Base-by-base conservation (phyloP, 2,113 vertebrate species). In the Ammodytes dubius region DNA sequence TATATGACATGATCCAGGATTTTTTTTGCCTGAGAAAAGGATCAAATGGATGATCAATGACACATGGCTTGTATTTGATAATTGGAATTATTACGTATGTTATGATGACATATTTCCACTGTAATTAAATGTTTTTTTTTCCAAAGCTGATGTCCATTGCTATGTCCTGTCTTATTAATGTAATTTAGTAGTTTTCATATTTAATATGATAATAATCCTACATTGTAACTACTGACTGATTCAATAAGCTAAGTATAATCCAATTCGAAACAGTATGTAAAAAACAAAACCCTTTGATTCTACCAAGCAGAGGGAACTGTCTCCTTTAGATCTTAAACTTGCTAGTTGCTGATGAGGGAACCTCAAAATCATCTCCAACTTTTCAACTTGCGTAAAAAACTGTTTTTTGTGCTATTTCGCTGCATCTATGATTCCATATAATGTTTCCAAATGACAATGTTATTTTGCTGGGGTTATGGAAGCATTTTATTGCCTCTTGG, bases 401-500 rank as follows among this genome's bases (percentile, higher is more conserved):
- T 37, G 4, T 46, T 58, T 5, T 54, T 47, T 43, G 35, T 45
- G 6, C 35, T 54, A 2, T 76, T 88, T 54, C n/a, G 5, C 58
- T 27, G 27, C 13, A 14, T 43, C 5, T 7, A 5, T 0, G 5
- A 15, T 37, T 66, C 14, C 39, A 0, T 14, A 43, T 7, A 66
- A 74, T 10, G 10, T 43, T 58, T 56, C 66, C 37, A 60, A 42
- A 40, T 6, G 60, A 47, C 35, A 56, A 5, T 54, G 7, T 56
- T 1, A 50, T 50, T 56, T 40, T 0, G 1, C 5, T 61, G 9
- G 27, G 43, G 17, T 60, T 53, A 57, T 37, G 5, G 35, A 50
- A 39, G 17, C 11, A 6, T 70, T 87, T 76, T 83, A 88, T 77
- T 61, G 50, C 59, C 2, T 66, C 3, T 15, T 19, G 67, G 12